These are phyloP conservation scores for Mesodorylaimus sp. DNA, from an alignment of 2,888 invertebrate species.

Conservation along the genomic window DNA sequence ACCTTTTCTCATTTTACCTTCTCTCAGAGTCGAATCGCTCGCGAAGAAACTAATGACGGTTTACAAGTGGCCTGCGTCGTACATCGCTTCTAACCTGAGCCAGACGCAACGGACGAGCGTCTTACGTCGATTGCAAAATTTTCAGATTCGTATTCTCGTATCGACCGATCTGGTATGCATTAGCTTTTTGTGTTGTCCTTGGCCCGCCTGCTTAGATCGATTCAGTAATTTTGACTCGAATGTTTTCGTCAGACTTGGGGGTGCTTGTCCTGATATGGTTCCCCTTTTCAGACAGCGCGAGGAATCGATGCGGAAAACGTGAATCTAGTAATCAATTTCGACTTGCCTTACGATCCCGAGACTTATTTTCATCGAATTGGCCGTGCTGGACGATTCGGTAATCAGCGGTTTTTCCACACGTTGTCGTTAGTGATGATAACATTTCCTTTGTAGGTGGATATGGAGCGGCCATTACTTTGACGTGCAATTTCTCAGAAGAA, in stretches of 20 bases:
- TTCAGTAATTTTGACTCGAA: background rate
- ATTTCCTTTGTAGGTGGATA: conserved; percentile 15
- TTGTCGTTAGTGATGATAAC: too few relatives aligned
- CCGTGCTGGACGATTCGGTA: conserved; percentile 76
- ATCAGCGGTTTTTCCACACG: background rate
- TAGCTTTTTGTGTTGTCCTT: background rate
- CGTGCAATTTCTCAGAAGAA: background rate
- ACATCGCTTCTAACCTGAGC: conserved; percentile 56
- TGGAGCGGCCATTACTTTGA: conserved; percentile 18
- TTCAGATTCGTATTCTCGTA: conserved; percentile 62
- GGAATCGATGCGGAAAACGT: conserved; percentile 86
- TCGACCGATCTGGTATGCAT: conserved; percentile 52
- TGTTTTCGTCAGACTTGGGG: background rate
- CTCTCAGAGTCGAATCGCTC: conserved; percentile 53
- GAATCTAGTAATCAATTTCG: conserved; percentile 78
- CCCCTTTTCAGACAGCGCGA: conserved; percentile 46
- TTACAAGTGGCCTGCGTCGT: conserved; percentile 59
- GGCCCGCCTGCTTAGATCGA: background rate
- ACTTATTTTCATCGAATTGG: conserved; percentile 88
- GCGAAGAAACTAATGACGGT: conserved; percentile 48
- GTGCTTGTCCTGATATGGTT: too few relatives aligned
- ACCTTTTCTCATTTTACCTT: conserved; percentile 9
- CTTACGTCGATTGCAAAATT: conserved; percentile 55
- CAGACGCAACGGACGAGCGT: conserved; percentile 58
- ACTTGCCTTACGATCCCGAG: conserved; percentile 55